A percentile compares a stretch with the other conserved stretches of the same genome.
Evolutionary conservation across 53 echinoderm and acorn worm genomes (phyloP).

Genomic region (Crossaster papposus): DNA sequence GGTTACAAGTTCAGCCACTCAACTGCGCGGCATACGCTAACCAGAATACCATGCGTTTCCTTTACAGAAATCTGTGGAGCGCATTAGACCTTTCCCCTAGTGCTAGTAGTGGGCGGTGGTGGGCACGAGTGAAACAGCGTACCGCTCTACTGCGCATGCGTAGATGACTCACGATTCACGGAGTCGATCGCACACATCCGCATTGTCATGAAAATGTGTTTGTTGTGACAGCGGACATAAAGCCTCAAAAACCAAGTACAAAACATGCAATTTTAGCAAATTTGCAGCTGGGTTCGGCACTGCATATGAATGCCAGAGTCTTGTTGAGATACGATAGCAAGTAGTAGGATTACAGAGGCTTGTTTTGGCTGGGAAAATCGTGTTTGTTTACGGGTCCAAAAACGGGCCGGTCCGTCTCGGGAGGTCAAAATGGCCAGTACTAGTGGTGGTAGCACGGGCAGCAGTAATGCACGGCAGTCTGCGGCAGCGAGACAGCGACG

Average conservation of each 20-base stretch:
- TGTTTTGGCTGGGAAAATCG: slow-evolving; percentile 12
- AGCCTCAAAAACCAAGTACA: slow-evolving; percentile 10
- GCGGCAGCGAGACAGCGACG: slow-evolving; percentile 72
- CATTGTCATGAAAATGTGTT: slow-evolving; percentile 52
- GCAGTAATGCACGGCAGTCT: slow-evolving; percentile 16
- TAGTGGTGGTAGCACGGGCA: slow-evolving; percentile 28
- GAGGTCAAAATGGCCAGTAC: slow-evolving; percentile 51
- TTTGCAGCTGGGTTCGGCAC: slow-evolving; percentile 39
- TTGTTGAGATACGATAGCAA: neutral
- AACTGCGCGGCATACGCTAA: too few species aligned
- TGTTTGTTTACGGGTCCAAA: slow-evolving; percentile 30
- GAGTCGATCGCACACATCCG: slow-evolving; percentile 41
- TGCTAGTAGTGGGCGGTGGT: too few species aligned
- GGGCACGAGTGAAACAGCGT: too few species aligned
- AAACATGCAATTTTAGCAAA: slow-evolving; percentile 53
- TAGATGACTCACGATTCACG: slow-evolving; percentile 19
- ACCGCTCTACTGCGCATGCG: slow-evolving; percentile 30
- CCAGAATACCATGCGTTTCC: too few species aligned
- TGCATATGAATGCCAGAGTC: slow-evolving; percentile 40
- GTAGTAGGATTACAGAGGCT: slow-evolving; percentile 17
- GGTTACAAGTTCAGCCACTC: too few species aligned
- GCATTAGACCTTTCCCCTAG: too few species aligned
- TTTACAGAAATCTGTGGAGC: too few species aligned
- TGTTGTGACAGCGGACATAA: slow-evolving; percentile 16
- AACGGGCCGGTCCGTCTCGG: slow-evolving; percentile 34